Percentiles rank a stretch among this genome's conserved stretches.
These are phyloP conservation scores for Arrhopalites spinosus DNA, from an alignment of 2,888 invertebrate species.

Conservation along the genomic window DNA sequence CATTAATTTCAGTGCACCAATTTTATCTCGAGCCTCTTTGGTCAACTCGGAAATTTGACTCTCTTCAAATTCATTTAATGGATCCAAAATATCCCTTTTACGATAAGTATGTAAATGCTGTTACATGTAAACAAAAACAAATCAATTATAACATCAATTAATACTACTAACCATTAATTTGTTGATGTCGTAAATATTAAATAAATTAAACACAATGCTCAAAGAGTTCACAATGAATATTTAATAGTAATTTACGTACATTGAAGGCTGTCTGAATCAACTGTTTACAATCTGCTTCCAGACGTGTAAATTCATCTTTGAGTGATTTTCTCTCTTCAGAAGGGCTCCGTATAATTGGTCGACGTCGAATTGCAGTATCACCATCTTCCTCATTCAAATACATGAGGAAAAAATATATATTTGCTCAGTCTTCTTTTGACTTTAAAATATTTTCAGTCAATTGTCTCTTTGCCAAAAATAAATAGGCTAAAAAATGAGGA, in stretches of 20 bases:
- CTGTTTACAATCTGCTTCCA: constrained; percentile 39
- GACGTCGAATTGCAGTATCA: not conserved
- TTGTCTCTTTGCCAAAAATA: too few species aligned
- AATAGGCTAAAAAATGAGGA: too few species aligned
- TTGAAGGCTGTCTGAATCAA: constrained; percentile 37
- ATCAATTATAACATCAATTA: too few species aligned
- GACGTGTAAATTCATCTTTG: constrained; percentile 39
- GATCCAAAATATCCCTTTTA: constrained; percentile 15
- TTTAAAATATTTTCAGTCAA: too few species aligned
- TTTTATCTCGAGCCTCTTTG: constrained; percentile 63
- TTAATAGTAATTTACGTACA: constrained; percentile 17
- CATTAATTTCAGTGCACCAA: constrained; percentile 34
- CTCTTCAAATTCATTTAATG: constrained; percentile 63
- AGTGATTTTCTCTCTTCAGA: constrained; percentile 17
- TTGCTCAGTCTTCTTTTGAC: too few species aligned
- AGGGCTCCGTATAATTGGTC: constrained; percentile 22
- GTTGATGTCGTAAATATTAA: constrained; percentile 3
- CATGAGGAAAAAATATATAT: not conserved
- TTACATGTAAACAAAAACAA: not conserved
- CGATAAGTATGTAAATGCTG: constrained; percentile 29
- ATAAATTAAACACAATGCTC: not conserved
- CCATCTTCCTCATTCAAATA: constrained; percentile 6
- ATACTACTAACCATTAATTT: too few species aligned
- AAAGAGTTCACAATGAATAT: not conserved
- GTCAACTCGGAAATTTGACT: constrained; percentile 61